Evolutionary conservation across 2,888 invertebrate species (phyloP), one percentile per base, ranked within the genome.

Genomic region (Electrophaes corylata): DNA sequence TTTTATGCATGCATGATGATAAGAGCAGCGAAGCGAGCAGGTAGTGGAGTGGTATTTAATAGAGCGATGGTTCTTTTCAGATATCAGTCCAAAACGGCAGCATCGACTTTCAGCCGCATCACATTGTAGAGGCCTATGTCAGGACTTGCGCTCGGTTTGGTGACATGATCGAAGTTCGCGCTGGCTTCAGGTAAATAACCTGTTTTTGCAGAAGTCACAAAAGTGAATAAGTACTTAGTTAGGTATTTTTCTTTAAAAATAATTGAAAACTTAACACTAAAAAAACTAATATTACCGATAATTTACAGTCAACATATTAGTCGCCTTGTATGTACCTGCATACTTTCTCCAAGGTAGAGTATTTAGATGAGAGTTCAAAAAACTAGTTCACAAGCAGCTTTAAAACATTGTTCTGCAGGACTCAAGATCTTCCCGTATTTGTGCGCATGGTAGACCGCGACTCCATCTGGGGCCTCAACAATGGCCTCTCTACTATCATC

Each of bases 391-490:
- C 10, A 10, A 10, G 0, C 10, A 5, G 6, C 26, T 14, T 0
- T 0, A 10, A 37, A 37, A n/a, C 10, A 16, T 37, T 37, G 16
- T 0, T 37, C 10, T 43, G 3, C 23, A 92, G 93, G 60, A 94
- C 95, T 6, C 96, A 97, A 84, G 86, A 94, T 46, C 86, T 94
- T 8, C 94, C 95, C 0, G 86, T 95, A 26, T 96, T 95, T 79
- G 92, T 96, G 0, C 93, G 97, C 40, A 96, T 97, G 94, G 91
- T 96, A 41, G 96, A 97, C 83, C 95, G 96, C 56, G 94, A 95
- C 76, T 95, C 96, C 0, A 88, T 86, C 39, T 95, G 95, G 95
- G 93, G 93, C 0, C 85, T 92, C 61, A 91, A 94, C 72, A 95
- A 95, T 77, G 96, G 97, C 0, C 86, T 97, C 0, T 84, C 94